phyloP scores from a whole-genome alignment of 2,797 vertebrate species.

The Psittacula derbiana region DNA sequence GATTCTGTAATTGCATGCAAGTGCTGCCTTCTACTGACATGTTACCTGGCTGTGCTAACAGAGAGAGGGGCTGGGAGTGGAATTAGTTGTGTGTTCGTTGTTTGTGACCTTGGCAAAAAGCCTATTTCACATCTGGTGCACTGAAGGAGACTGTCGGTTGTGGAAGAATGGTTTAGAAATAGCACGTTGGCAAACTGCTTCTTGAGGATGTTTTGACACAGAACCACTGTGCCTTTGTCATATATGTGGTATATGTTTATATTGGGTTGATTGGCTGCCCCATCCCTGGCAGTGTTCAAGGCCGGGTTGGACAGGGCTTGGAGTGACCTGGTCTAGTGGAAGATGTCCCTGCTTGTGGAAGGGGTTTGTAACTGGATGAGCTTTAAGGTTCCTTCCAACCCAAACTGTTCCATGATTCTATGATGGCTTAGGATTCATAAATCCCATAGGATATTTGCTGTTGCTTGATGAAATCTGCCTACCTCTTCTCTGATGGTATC shows the following conservation, averaged over 20 bases:
- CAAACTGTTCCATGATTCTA: neutral
- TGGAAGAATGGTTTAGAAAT: neutral
- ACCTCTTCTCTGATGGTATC: neutral
- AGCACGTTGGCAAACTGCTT: neutral
- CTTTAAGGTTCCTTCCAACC: neutral
- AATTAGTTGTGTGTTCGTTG: fast-evolving
- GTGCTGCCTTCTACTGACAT: neutral
- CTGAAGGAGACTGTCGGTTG: neutral
- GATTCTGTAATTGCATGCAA: neutral
- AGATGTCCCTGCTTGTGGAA: neutral
- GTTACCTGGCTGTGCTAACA: neutral
- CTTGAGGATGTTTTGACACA: neutral
- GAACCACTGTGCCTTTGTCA: neutral
- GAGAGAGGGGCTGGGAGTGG: neutral
- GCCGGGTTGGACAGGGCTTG: neutral
- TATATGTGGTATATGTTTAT: neutral
- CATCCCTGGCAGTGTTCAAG: neutral
- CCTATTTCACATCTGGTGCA: neutral
- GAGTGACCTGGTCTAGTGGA: neutral
- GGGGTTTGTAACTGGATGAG: neutral
- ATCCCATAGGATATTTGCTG: neutral
- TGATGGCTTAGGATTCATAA: neutral
- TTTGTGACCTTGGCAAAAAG: neutral
- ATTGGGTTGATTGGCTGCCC: neutral
- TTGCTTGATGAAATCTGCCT: neutral